Evolutionary conservation across 2,888 invertebrate species (phyloP), one percentile per base, ranked within the genome.

Genomic region (Sialis fuliginosa): DNA sequence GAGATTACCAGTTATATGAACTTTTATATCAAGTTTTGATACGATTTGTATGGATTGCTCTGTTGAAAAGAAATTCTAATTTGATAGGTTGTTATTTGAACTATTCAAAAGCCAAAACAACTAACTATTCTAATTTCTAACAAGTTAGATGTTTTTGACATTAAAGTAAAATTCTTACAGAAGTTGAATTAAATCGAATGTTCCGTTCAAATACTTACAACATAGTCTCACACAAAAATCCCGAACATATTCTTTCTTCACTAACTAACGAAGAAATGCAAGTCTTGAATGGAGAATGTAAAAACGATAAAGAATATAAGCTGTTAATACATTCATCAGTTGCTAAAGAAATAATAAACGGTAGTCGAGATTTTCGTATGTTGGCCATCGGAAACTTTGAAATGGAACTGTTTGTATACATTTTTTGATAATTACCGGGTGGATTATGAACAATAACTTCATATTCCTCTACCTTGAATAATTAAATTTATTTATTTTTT

Each of bases 21-120:
- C 68, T 69, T 6, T 58, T 80, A 12, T 60, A 76, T 42, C 65
- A 71, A 48, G 65, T 79, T 60, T 65, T 74, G 43, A 70, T 73
- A 41, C 71, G 76, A 55, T 72, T 79, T 42, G 71, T 77, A 34
- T 80, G 79, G 78, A 66, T 79, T 51, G 75, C 77, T 22, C 60
- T 79, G 39, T 70, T 72, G 46, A 65, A 78, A 44, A 75, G 69
- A 57, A 60, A 71, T 52, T 71, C 74, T 53, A 65, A 68, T 55
- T 64, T 75, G 54, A 77, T 80, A 55, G 79, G 79, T 78, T 59
- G 55, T 32, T 43, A 22, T 22, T 22, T 22, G 22, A 22, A 22
- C 22, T 22, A 22, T 22, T 22, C 22, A 22, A 4, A 22, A 22
- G 22, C 22, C 22, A 22, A 22, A 22, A 22, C 22, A 22, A 22